These are phyloP conservation scores for Petrocephalus zakoni DNA, from an alignment of 2,113 vertebrate species.

Conservation along the genomic window DNA sequence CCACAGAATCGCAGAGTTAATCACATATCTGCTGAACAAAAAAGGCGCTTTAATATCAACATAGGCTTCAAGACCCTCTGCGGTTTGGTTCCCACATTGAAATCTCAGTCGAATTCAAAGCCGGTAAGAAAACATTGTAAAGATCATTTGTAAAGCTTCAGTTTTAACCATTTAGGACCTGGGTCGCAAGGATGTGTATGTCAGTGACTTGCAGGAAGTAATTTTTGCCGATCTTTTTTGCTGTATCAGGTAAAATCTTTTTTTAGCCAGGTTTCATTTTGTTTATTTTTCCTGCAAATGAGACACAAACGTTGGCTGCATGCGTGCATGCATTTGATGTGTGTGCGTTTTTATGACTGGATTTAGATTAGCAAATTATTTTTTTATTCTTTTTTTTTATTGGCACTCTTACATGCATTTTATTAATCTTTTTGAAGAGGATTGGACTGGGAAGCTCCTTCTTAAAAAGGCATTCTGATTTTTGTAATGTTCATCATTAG, in stretches of 20 bases:
- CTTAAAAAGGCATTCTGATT: no score
- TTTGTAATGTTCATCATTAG: no score
- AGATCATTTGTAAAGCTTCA: background rate
- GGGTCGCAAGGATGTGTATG: background rate
- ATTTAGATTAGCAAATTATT: background rate
- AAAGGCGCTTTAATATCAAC: slow-evolving; percentile 88
- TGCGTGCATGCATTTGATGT: background rate
- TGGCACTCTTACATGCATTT: no score
- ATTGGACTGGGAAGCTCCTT: no score
- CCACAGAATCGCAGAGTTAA: slow-evolving; percentile 75
- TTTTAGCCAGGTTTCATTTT: background rate
- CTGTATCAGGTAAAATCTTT: background rate
- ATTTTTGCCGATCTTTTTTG: background rate
- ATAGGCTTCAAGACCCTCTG: slow-evolving; percentile 79
- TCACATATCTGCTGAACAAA: slow-evolving; percentile 87
- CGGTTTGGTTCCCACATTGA: slow-evolving; percentile 72
- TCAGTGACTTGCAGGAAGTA: background rate
- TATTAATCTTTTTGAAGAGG: no score
- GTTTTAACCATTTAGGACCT: background rate
- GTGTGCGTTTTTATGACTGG: background rate
- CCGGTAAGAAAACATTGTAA: slow-evolving; percentile 47
- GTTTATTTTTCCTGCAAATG: background rate
- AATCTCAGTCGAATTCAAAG: slow-evolving; percentile 72
- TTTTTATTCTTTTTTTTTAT: no score
- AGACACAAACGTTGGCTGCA: background rate